phyloP scores from a whole-genome alignment of 2,888 invertebrate species.

The Odontomyia ornata region DNA sequence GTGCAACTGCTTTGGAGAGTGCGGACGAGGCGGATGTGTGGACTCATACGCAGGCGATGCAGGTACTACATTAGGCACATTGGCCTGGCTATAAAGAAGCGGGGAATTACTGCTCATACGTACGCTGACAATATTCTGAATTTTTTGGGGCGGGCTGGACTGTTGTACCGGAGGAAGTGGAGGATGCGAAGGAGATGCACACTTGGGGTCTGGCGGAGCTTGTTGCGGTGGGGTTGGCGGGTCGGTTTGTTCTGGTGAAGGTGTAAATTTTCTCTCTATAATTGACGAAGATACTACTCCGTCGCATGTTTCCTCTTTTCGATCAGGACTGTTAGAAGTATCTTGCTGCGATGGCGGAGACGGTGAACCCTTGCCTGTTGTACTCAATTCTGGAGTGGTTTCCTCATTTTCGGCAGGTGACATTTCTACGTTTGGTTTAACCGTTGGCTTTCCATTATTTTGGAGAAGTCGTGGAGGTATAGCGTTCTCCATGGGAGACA shows the following conservation, averaged over 20 bases:
- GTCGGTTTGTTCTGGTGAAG: neutral
- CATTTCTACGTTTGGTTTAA: neutral
- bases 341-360: neutral
- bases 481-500: slow-evolving; percentile 56
- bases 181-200: neutral
- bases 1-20: neutral
- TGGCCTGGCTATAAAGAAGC: neutral
- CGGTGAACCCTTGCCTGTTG: neutral
- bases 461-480: slow-evolving; percentile 58
- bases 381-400: neutral
- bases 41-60: neutral
- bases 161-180: slow-evolving; percentile 22
- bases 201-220: neutral
- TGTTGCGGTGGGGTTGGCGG: neutral
- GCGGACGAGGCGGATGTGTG: neutral
- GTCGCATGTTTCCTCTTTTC: neutral
- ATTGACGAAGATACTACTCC: neutral
- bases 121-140: slow-evolving; percentile 51
- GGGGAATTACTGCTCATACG: slow-evolving; percentile 47
- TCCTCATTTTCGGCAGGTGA: slow-evolving; percentile 11
- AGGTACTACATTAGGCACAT: slow-evolving; percentile 50
- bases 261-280: neutral
- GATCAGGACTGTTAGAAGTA: neutral
- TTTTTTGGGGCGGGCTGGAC: slow-evolving; percentile 50
- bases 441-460: slow-evolving; percentile 48